Conservation (phyloP, 2,888 invertebrate species). For the Trissolcus brochymenae region DNA sequence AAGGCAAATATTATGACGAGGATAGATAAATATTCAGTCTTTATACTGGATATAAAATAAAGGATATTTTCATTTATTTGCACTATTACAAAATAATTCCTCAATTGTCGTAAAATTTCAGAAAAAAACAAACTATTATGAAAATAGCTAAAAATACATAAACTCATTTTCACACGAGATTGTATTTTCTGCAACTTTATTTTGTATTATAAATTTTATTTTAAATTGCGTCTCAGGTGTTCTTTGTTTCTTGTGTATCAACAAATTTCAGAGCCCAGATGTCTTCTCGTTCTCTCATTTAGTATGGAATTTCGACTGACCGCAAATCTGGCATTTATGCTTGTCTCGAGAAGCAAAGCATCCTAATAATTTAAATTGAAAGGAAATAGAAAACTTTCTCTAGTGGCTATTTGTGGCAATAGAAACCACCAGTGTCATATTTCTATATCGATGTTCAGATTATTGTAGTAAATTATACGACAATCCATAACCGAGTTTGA, state of each 20-base stretch:
- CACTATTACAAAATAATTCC: neutral
- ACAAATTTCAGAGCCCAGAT: too few relatives aligned
- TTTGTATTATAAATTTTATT: neutral
- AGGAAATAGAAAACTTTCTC: conserved; percentile 50
- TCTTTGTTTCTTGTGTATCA: too few relatives aligned
- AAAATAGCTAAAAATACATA: neutral
- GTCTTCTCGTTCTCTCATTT: conserved; percentile 8
- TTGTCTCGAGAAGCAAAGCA: conserved; percentile 22
- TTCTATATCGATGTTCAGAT: conserved; percentile 35
- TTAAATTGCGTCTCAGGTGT: neutral
- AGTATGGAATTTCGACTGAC: conserved; percentile 24
- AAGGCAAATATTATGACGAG: too few relatives aligned
- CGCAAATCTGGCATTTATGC: conserved; percentile 26
- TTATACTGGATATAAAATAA: too few relatives aligned
- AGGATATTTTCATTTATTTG: neutral
- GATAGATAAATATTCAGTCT: too few relatives aligned
- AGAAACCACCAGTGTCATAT: conserved; percentile 42
- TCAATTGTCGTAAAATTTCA: neutral
- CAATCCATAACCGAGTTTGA: conserved; percentile 5
- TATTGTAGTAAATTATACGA: conserved; percentile 33
- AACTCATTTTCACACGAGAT: neutral
- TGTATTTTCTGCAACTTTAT: neutral
- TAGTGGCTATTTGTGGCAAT: conserved; percentile 37
- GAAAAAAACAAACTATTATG: neutral
- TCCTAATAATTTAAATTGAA: conserved; percentile 39